Percentiles rank a stretch among this genome's conserved stretches.
phyloP scores from a whole-genome alignment of 2,113 vertebrate genomes.

The Pseudonaja textilis region DNA sequence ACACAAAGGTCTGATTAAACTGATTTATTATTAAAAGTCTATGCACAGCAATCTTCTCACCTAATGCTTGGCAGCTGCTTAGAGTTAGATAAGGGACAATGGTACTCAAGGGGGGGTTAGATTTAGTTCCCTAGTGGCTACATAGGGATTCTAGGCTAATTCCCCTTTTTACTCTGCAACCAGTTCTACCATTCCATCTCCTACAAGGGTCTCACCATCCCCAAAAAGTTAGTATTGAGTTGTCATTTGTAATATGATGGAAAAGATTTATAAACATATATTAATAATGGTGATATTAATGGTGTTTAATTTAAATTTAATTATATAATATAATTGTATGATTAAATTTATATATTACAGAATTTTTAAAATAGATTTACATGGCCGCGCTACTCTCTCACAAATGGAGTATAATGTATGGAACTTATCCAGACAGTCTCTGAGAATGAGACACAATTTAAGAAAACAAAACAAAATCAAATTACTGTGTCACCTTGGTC shows the following conservation, averaged over 20 bases:
- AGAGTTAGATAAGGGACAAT: background rate
- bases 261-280: background rate
- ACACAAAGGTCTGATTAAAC: background rate
- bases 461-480: background rate
- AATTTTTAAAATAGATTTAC: background rate
- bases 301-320: background rate
- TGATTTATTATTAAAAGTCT: background rate
- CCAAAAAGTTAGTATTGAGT: background rate
- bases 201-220: background rate
- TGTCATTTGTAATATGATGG: background rate
- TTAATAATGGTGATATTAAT: background rate
- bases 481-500: background rate
- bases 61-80: background rate
- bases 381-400: background rate
- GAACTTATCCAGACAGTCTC: background rate
- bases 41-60: background rate
- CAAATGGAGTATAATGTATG: background rate
- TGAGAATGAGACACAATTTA: background rate
- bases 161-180: background rate
- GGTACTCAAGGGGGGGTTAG: background rate
- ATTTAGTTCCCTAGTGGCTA: background rate
- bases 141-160: background rate
- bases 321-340: background rate
- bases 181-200: background rate
- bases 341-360: background rate